Evolutionary conservation across 1,140 invertebrate species (phyloP).

Genomic region (Arctopsyche grandis): DNA sequence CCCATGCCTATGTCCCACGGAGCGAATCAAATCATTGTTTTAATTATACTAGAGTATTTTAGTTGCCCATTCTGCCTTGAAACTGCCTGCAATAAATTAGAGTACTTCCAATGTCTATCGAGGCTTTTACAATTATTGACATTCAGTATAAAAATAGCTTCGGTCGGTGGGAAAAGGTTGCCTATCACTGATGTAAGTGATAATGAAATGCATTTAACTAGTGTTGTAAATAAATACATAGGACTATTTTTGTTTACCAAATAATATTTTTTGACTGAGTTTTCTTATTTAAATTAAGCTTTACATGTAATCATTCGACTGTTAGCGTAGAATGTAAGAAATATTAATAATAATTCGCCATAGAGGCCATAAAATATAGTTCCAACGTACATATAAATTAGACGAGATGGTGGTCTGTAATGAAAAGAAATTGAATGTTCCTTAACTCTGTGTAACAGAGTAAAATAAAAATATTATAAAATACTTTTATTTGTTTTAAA

Average conservation of each 20-base stretch:
- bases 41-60: no score
- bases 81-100: no score
- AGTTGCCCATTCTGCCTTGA: no score
- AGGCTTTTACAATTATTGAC: no score
- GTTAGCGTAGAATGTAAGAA: constrained; percentile 34
- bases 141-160: no score
- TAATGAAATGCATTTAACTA: constrained; percentile 24
- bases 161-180: no score
- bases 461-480: constrained; percentile 39
- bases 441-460: constrained; percentile 55
- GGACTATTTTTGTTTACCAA: constrained; percentile 51
- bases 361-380: constrained; percentile 46
- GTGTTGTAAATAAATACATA: constrained; percentile 34
- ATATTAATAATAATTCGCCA: constrained; percentile 37
- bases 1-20: no score
- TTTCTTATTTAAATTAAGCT: constrained; percentile 47
- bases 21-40: no score
- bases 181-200: constrained; percentile 12
- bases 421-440: constrained; percentile 53
- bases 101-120: no score
- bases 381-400: constrained; percentile 33
- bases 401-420: constrained; percentile 30
- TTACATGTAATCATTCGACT: constrained; percentile 46
- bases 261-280: constrained; percentile 56
- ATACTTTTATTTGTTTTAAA: background rate